Evolutionary conservation across 1,140 invertebrate genomes (phyloP).

Genomic region (Gyrodactylus salaris): DNA sequence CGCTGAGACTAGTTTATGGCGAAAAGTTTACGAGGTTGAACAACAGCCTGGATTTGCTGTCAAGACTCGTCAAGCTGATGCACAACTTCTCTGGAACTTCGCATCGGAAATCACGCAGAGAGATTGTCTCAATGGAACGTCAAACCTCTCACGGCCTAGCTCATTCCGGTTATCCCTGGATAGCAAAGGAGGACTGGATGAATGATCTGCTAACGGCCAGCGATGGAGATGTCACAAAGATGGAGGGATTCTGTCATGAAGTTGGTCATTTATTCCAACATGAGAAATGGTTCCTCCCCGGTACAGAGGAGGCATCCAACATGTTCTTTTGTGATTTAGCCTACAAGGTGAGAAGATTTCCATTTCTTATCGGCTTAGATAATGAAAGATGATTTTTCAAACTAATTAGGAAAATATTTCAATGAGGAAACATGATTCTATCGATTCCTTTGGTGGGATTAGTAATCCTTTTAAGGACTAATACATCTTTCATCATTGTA

Average conservation of each 20-base stretch:
- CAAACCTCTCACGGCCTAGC: background rate
- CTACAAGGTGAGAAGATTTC: background rate
- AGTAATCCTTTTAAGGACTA: too few species aligned
- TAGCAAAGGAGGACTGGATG: background rate
- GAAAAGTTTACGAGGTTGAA: background rate
- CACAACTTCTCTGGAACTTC: background rate
- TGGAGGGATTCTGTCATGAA: background rate
- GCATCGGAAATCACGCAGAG: background rate
- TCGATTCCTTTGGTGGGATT: too few species aligned
- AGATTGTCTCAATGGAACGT: background rate
- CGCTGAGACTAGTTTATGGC: background rate
- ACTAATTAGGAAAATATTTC: too few species aligned
- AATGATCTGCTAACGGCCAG: background rate
- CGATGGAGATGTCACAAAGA: background rate
- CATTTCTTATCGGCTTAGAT: too few species aligned
- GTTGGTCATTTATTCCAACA: background rate
- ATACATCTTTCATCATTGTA: too few species aligned
- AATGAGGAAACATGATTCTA: too few species aligned
- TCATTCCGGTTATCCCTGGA: background rate
- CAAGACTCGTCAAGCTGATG: background rate
- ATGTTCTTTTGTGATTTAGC: background rate
- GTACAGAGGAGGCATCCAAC: background rate
- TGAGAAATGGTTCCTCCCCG: background rate
- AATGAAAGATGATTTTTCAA: too few species aligned
- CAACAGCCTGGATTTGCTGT: background rate